Conservation (phyloP, 2,113 vertebrate species). For the Mus pahari region DNA sequence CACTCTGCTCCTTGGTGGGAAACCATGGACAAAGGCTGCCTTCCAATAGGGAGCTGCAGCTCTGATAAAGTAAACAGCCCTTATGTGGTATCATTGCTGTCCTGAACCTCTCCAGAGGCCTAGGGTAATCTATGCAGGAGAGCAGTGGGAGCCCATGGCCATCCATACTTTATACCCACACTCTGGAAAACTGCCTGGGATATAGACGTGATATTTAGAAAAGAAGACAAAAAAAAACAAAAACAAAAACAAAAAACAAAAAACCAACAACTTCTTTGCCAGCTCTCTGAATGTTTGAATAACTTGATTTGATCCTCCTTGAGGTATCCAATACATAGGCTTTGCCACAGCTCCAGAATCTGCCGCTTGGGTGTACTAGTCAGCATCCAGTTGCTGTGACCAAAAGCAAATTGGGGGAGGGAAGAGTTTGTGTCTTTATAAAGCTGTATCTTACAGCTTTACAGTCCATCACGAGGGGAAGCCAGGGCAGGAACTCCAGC, state of each 20-base stretch:
- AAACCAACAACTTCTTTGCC: no score
- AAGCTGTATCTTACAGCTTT: neutral
- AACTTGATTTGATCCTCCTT: neutral
- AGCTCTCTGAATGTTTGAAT: neutral
- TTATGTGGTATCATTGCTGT: neutral
- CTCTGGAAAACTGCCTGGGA: neutral
- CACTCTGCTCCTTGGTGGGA: neutral
- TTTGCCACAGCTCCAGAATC: neutral
- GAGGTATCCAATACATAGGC: neutral
- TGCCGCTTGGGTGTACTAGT: neutral
- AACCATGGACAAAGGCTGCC: neutral
- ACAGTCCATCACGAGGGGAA: neutral
- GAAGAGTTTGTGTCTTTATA: neutral
- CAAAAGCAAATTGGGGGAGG: neutral
- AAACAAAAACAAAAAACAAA: no score
- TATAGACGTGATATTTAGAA: constrained; percentile 16
- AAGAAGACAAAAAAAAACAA: neutral
- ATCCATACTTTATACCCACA: neutral
- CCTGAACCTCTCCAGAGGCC: neutral
- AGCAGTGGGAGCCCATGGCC: neutral
- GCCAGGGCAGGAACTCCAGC: neutral
- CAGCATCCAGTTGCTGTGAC: neutral
- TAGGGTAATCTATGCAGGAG: neutral
- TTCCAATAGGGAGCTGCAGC: neutral
- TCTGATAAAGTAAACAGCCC: neutral